phyloP scores from a whole-genome alignment of 2,888 invertebrate species.

The Hipparchia semele region DNA sequence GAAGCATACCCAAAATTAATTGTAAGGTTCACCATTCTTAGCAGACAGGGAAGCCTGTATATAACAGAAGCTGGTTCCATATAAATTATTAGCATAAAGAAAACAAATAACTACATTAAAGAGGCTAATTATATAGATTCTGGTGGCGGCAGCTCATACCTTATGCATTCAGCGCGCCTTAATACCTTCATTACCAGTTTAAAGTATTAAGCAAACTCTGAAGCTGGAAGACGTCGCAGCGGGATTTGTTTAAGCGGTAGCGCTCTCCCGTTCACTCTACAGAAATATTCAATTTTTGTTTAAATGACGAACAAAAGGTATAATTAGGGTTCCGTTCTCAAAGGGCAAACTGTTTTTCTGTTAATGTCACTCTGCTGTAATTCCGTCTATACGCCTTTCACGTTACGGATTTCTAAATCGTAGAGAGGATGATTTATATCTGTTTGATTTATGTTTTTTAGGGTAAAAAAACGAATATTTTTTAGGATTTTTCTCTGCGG shows the following conservation, averaged over 20 bases:
- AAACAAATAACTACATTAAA: constrained; percentile 46
- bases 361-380: too few relatives aligned
- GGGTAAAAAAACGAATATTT: too few relatives aligned
- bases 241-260: constrained; percentile 70
- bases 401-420: too few relatives aligned
- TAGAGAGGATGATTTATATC: too few relatives aligned
- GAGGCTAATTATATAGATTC: constrained; percentile 67
- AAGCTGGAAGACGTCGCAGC: constrained; percentile 62
- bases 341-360: too few relatives aligned
- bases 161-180: constrained; percentile 78
- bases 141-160: constrained; percentile 46
- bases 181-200: constrained; percentile 81
- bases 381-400: too few relatives aligned
- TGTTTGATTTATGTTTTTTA: too few relatives aligned
- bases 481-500: too few relatives aligned
- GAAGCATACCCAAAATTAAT: too few relatives aligned
- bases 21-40: too few relatives aligned
- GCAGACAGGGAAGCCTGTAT: too few relatives aligned
- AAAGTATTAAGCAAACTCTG: constrained; percentile 80
- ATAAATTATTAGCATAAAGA: neutral
- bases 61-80: neutral
- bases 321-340: neutral
- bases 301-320: neutral
- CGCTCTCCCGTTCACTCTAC: constrained; percentile 45
- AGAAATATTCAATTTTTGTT: constrained; percentile 46